Evolutionary conservation across 2,888 invertebrate species (phyloP).

Genomic region (Smittia aterrima): DNA sequence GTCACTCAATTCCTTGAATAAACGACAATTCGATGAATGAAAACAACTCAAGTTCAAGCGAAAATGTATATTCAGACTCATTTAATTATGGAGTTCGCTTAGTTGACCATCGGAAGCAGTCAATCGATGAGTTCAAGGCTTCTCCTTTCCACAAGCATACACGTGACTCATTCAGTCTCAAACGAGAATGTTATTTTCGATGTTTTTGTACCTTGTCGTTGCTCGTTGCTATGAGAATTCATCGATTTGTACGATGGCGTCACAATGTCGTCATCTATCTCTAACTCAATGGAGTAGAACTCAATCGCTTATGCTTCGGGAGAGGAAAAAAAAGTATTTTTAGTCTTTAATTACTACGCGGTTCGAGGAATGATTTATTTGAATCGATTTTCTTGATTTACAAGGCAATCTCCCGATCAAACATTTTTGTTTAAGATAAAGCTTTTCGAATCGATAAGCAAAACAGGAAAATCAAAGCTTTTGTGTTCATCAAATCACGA

Average conservation of each 20-base stretch:
- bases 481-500: not conserved
- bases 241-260: not conserved
- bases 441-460: too few relatives aligned
- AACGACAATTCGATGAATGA: too few relatives aligned
- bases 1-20: not conserved
- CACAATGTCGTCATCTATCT: not conserved
- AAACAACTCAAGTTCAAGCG: not conserved
- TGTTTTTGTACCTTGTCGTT: not conserved
- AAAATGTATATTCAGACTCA: not conserved
- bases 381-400: not conserved
- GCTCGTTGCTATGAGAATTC: not conserved
- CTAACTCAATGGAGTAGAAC: too few relatives aligned
- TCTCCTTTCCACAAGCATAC: not conserved
- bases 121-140: conserved; percentile 22
- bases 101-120: not conserved
- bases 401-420: too few relatives aligned
- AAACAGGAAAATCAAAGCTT: too few relatives aligned
- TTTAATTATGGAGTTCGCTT: too few relatives aligned
- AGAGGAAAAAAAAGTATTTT: not conserved
- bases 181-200: not conserved
- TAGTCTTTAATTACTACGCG: not conserved
- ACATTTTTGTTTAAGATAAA: too few relatives aligned
- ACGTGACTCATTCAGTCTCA: not conserved
- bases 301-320: too few relatives aligned
- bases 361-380: not conserved